Evolutionary conservation across 1,140 invertebrate genomes (phyloP), one percentile per base, ranked within the genome.

Genomic region (Coenobita brevimanus): DNA sequence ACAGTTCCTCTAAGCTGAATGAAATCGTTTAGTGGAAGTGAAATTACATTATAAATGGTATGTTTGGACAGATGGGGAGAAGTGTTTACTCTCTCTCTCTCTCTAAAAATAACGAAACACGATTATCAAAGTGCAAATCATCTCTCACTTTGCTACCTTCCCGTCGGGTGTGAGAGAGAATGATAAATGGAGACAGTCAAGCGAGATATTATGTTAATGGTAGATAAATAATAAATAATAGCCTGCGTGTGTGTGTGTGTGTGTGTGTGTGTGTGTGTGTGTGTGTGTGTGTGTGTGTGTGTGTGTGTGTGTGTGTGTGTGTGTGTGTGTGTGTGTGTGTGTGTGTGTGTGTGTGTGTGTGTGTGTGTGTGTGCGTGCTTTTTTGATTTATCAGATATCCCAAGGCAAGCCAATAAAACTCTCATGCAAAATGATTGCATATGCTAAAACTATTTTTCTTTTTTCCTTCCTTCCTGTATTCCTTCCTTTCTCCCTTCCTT

Each of bases 161-260:
- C n/a, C n/a, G n/a, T n/a, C n/a, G n/a, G n/a, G n/a, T n/a, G n/a
- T n/a, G n/a, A n/a, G n/a, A n/a, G n/a, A n/a, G n/a, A n/a, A n/a
- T n/a, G n/a, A n/a, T n/a, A n/a, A n/a, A n/a, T n/a, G n/a, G n/a
- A n/a, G n/a, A n/a, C n/a, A n/a, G n/a, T n/a, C n/a, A n/a, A n/a
- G n/a, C n/a, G n/a, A n/a, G n/a, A n/a, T n/a, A n/a, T n/a, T n/a
- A n/a, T n/a, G n/a, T n/a, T n/a, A n/a, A n/a, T n/a, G n/a, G n/a
- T n/a, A n/a, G n/a, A n/a, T n/a, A n/a, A n/a, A n/a, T n/a, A n/a
- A n/a, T n/a, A n/a, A n/a, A n/a, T n/a, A n/a, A n/a, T n/a, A n/a
- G n/a, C n/a, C n/a, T n/a, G n/a, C n/a, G n/a, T n/a, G n/a, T 76
- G 41, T 50, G 41, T 76, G 41, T 50, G 41, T 76, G 33, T 76